Conservation (phyloP, 2,888 invertebrate species). For the Temnothorax ravouxi region DNA sequence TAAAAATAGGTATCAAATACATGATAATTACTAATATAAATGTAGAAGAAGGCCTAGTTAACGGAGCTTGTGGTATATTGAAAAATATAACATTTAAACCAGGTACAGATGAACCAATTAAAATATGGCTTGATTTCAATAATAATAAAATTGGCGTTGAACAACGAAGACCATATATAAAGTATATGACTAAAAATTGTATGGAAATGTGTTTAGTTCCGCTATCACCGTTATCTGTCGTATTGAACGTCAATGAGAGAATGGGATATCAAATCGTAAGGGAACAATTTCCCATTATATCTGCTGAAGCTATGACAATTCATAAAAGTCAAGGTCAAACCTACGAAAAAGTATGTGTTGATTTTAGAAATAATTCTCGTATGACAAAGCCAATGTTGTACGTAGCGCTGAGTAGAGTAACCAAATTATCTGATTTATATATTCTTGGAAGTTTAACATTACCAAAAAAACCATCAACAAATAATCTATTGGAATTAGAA, state of each 20-base stretch:
- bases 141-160: background rate
- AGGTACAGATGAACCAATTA: background rate
- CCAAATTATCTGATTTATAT: background rate
- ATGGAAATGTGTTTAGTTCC: background rate
- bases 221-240: background rate
- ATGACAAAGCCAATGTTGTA: background rate
- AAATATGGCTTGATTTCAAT: background rate
- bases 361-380: background rate
- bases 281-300: background rate
- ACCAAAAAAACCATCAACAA: background rate
- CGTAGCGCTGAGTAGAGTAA: background rate
- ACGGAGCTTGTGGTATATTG: background rate
- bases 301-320: background rate
- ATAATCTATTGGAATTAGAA: background rate
- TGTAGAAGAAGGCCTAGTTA: background rate
- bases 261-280: background rate
- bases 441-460: background rate
- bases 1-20: too few species aligned
- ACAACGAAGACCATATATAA: background rate
- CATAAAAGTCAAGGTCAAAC: background rate
- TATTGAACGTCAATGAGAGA: background rate
- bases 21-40: too few species aligned
- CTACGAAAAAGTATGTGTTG: background rate
- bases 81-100: background rate
- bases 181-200: background rate